phyloP scores from a whole-genome alignment of 2,113 vertebrate genomes.

The Gorilla gorilla region DNA sequence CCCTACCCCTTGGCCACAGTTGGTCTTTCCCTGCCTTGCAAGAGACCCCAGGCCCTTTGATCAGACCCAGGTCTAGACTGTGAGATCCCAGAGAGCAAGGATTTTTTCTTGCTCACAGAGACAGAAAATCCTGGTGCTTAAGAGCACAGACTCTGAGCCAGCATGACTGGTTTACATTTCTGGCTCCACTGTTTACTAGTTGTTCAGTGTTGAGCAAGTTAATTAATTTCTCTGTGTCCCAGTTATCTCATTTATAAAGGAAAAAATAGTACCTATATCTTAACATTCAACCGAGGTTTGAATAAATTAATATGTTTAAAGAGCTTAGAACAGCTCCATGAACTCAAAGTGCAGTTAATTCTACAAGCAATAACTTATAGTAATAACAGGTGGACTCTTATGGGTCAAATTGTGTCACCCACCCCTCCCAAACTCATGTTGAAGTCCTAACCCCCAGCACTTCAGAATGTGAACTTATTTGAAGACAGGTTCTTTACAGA shows the following conservation, averaged over 20 bases:
- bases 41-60: background rate
- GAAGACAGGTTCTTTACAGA: background rate
- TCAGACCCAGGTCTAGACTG: background rate
- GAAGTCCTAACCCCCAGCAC: background rate
- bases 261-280: background rate
- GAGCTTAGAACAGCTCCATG: background rate
- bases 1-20: background rate
- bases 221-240: background rate
- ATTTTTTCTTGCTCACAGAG: background rate
- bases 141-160: background rate
- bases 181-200: background rate
- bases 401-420: background rate
- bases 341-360: background rate
- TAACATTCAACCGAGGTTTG: background rate
- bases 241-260: background rate
- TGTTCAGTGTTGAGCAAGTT: background rate
- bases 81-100: background rate
- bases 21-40: background rate
- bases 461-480: background rate
- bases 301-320: background rate
- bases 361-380: background rate
- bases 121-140: background rate
- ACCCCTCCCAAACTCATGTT: background rate
- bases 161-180: background rate
- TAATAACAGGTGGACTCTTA: background rate